Conservation (phyloP, 2,888 invertebrate genomes). For the Siphonodentalium dalli region DNA sequence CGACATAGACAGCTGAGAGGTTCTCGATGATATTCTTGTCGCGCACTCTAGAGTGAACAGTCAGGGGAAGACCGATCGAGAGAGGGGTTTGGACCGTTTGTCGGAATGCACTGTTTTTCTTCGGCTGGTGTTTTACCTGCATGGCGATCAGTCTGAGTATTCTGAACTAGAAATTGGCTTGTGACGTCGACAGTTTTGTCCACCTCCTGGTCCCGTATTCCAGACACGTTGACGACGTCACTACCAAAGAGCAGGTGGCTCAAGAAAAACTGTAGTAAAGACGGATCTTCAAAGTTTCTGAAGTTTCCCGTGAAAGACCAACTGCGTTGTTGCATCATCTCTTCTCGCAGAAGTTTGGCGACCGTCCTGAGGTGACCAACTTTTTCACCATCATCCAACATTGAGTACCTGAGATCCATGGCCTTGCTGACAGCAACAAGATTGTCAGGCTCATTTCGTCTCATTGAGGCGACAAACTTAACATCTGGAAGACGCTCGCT, state of each 20-base stretch:
- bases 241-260: constrained; percentile 9
- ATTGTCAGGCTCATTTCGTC: too few relatives aligned
- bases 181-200: constrained; percentile 17
- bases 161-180: constrained; percentile 22
- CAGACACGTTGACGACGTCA: constrained; percentile 8
- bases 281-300: constrained; percentile 6
- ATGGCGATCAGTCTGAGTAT: constrained; percentile 11
- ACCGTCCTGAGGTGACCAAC: too few relatives aligned
- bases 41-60: constrained; percentile 4
- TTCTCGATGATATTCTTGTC: constrained; percentile 5
- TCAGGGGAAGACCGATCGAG: background rate
- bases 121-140: constrained; percentile 19
- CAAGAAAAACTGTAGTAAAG: constrained; percentile 9
- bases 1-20: constrained; percentile 8
- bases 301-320: constrained; percentile 6
- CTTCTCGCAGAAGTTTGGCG: constrained; percentile 3
- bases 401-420: too few relatives aligned
- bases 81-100: constrained; percentile 15
- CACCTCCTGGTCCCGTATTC: constrained; percentile 10
- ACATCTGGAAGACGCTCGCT: too few relatives aligned
- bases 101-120: constrained; percentile 8
- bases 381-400: too few relatives aligned
- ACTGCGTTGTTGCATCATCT: background rate
- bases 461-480: too few relatives aligned
- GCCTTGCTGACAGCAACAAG: too few relatives aligned